Conservation (phyloP, 2,888 invertebrate genomes). For the Polyommatus iphigenia region DNA sequence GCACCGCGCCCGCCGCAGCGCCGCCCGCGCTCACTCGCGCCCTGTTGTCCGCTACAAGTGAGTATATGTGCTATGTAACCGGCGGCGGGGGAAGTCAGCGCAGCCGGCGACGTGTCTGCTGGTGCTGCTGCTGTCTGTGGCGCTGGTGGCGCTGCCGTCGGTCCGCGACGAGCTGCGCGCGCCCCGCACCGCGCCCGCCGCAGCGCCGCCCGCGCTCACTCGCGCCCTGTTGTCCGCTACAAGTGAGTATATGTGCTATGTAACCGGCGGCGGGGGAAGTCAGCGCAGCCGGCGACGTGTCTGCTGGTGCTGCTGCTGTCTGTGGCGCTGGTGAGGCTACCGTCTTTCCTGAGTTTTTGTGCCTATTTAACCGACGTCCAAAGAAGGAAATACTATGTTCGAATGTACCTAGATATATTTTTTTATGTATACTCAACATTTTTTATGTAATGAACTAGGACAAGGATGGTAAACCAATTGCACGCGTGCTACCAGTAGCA, state of each 20-base stretch:
- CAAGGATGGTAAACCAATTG: too few species aligned
- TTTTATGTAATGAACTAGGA: too few species aligned
- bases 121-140: slow-evolving; percentile 91
- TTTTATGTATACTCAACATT: too few species aligned
- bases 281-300: slow-evolving; percentile 92
- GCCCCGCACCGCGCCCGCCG: slow-evolving; percentile 51
- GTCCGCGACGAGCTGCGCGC: slow-evolving; percentile 80
- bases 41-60: slow-evolving; percentile 67
- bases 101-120: slow-evolving; percentile 93
- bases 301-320: slow-evolving; percentile 91
- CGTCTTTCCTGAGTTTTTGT: slow-evolving; percentile 66
- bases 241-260: slow-evolving; percentile 53
- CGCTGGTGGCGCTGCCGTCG: slow-evolving; percentile 91
- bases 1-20: slow-evolving; percentile 45
- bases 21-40: slow-evolving; percentile 62
- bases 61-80: slow-evolving; percentile 47
- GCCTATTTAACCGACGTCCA: background rate
- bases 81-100: slow-evolving; percentile 75
- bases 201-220: slow-evolving; percentile 57
- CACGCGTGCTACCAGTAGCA: too few species aligned
- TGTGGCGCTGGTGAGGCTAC: slow-evolving; percentile 90
- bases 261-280: slow-evolving; percentile 59
- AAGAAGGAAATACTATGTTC: background rate
- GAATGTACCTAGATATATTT: too few species aligned
- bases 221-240: slow-evolving; percentile 67